phyloP scores from a whole-genome alignment of 2,888 invertebrate species.

The Empis livida region DNA sequence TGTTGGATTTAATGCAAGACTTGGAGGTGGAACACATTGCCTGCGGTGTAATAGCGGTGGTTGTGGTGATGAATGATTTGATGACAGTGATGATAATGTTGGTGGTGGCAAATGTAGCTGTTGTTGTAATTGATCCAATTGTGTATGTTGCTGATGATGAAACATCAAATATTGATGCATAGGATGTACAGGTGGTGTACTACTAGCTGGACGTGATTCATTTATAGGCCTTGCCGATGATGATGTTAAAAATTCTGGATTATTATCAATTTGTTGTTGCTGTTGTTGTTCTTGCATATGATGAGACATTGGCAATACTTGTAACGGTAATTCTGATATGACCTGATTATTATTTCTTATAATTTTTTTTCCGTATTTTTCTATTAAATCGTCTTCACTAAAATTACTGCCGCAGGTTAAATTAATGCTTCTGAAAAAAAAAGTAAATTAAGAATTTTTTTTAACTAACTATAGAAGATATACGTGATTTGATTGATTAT shows the following conservation, averaged over 20 bases:
- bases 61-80: conserved; percentile 3
- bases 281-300: not conserved
- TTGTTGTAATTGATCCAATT: conserved; percentile 19
- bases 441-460: no score
- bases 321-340: no score
- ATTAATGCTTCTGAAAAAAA: no score
- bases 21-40: conserved; percentile 32
- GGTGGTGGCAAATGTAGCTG: conserved; percentile 4
- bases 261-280: conserved; percentile 8
- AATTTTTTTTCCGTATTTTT: no score
- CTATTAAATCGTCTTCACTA: no score
- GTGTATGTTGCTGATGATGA: conserved; percentile 11
- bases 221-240: not conserved
- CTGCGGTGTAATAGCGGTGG: conserved; percentile 30
- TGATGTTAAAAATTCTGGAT: not conserved
- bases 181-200: not conserved
- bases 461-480: no score
- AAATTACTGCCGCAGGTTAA: no score
- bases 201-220: not conserved
- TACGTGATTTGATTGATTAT: no score
- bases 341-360: no score
- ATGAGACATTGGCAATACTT: no score
- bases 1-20: conserved; percentile 27
- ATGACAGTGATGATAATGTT: conserved; percentile 18
- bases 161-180: conserved; percentile 1